phyloP scores from a whole-genome alignment of 2,113 vertebrate genomes.

The Heterocephalus glaber region DNA sequence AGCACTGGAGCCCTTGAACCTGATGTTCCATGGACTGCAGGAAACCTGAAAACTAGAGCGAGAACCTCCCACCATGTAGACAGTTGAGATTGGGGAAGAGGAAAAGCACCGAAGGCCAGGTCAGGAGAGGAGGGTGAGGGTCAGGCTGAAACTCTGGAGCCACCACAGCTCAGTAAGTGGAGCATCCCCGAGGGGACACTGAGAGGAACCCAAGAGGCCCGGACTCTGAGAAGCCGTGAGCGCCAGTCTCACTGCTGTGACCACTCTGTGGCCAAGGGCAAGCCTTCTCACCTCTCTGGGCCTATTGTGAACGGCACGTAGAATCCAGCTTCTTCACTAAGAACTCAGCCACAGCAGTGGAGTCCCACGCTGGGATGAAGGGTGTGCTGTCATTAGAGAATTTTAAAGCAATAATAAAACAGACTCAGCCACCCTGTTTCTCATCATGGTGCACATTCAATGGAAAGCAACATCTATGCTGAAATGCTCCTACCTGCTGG shows the following conservation, averaged over 20 bases:
- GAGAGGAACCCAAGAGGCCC: background rate
- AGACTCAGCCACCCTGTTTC: background rate
- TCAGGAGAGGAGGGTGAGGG: background rate
- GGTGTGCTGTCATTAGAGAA: background rate
- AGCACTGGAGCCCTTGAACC: background rate
- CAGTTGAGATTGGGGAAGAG: background rate
- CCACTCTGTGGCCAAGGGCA: background rate
- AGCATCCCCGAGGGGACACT: accelerated
- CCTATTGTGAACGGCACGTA: background rate
- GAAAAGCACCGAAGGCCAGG: background rate
- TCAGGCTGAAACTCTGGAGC: background rate
- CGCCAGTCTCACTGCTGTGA: accelerated
- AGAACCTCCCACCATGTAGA: background rate
- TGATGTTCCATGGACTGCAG: background rate
- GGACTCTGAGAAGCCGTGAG: accelerated
- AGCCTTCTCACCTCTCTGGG: background rate
- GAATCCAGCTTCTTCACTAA: background rate
- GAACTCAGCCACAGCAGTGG: background rate
- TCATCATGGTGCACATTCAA: background rate
- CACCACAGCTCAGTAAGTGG: background rate
- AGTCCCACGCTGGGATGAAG: background rate
- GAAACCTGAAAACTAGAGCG: background rate
- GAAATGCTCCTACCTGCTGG: background rate
- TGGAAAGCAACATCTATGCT: background rate
- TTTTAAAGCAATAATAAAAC: background rate